Base-by-base conservation (phyloP, 2,888 invertebrate species). In the Schizaphis graminum region DNA sequence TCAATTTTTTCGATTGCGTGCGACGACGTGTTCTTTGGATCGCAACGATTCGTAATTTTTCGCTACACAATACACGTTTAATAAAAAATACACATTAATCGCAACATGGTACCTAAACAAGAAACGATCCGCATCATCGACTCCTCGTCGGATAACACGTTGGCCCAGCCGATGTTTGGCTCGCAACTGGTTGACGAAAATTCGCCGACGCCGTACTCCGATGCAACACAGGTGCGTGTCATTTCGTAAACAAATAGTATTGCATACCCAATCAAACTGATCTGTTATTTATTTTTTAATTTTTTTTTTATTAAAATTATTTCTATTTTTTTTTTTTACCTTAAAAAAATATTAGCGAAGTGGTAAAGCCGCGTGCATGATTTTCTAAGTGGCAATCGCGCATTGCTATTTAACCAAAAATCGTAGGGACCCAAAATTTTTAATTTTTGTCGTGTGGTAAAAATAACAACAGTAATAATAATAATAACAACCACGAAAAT, bases 131-230 rank as follows among this genome's bases (percentile, higher is more conserved):
- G 96, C 96, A 96, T 96, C 95, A 96, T 96, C 95, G 97, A 95
- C 96, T 97, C 89, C 96, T 97, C 89, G 13, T 21, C 92, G 61
- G 93, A 94, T 47, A 53, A 16, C 41, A 41, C 16, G 24, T 1
- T 44, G 56, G 89, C 61, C 24, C 41, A 7, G 95, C 97, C 97
- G 95, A 97, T 98, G 96, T 99, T 99, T 96, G 99, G 99, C 95
- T 99, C 99, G 94, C 98, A 98, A 96, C 97, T 98, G 95, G 98
- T 99, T 96, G 98, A 98, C 96, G 97, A 98, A 96, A 98, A 98
- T 96, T 99, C 99, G 61, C 97, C 97, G 93, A 99, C 99, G 94
- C 99, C 99, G 94, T 99, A 99, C 96, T 98, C 99, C 96, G 99
- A 99, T 97, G 99, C 99, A 95, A 99, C 99, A 95, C 98, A 98